Base-by-base conservation (phyloP, 2,113 vertebrate genomes). In the Colius striatus region DNA sequence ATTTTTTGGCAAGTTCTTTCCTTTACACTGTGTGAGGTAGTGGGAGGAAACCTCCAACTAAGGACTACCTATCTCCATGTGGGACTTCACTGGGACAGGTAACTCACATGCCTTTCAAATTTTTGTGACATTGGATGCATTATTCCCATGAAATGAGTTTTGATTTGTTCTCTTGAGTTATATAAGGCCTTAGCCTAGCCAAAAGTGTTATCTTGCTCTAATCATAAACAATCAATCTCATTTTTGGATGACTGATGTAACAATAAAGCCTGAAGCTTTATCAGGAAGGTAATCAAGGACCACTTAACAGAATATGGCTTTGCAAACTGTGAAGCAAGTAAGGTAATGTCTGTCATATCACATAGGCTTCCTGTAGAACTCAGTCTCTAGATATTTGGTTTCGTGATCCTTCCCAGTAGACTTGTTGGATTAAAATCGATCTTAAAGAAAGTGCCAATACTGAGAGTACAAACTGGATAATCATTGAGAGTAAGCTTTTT, bases 11-110 rank as follows among this genome's bases (percentile, higher is more conserved):
- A 85, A 50, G 7, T 79, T 67, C 11, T 74, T 87, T 85, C 48
- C 14, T 67, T 92, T 74, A 36, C 34, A 22, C 53, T 48, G 1
- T 19, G 7, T 76, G 55, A 88, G 38, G n/a, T 76, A 85, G 76
- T 54, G 19, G 62, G 27, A 90, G 38, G 30, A 92, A 87, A 78
- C 9, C 41, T 61, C 5, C 68, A 74, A 2, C 1, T 29, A 61
- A 1, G 1, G 36, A 48, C 27, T 54, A 10, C 7, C 47, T 68
- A 10, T 13, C 41, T 85, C 12, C 17, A 54, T 10, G 23, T 0
- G 11, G 29, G 29, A 47, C 34, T 92, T 78, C 2, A 1, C 25
- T 17, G 36, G 14, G 34, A 3, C 34, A 62, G 5, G 13, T 84
- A 78, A 63, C 29, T 8, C 34, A 27, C 32, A 4, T 80, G 11